A percentile compares a stretch with the other conserved stretches of the same genome.
Conservation (phyloP, 2,113 vertebrate species). For the Ancistrus triradiatus region DNA sequence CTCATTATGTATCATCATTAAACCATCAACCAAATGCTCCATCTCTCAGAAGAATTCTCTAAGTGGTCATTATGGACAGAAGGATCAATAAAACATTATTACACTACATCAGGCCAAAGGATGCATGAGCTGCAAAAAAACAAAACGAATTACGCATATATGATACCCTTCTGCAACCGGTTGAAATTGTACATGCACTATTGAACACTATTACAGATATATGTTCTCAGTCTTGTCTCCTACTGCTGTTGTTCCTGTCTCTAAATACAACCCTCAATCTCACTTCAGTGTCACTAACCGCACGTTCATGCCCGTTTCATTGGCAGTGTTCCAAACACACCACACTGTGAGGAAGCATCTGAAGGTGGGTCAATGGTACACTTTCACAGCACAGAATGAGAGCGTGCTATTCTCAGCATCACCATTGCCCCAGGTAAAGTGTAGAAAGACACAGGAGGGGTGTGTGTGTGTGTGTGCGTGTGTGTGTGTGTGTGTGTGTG, state of each 20-base stretch:
- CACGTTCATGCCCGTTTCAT: slow-evolving; percentile 28
- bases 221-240: slow-evolving; percentile 1
- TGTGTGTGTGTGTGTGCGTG: neutral
- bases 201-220: slow-evolving; percentile 10
- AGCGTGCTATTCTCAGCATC: slow-evolving; percentile 51
- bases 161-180: neutral
- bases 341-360: slow-evolving; percentile 33
- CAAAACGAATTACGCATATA: slow-evolving; percentile 1
- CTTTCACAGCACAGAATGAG: slow-evolving; percentile 46
- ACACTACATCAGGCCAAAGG: neutral
- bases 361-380: slow-evolving; percentile 52
- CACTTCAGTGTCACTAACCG: slow-evolving; percentile 36
- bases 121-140: neutral
- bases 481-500: neutral
- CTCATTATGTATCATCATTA: slow-evolving; percentile 9
- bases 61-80: neutral
- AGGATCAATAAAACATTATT: neutral
- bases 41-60: slow-evolving; percentile 4
- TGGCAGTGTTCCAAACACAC: slow-evolving; percentile 38
- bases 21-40: neutral
- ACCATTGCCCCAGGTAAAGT: slow-evolving; percentile 46
- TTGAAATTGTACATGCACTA: neutral
- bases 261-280: slow-evolving; percentile 37
- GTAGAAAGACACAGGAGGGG: slow-evolving; percentile 36
- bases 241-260: neutral